Base-by-base conservation (phyloP, 2,797 vertebrate species). In the Mormyrops attenuatus region DNA sequence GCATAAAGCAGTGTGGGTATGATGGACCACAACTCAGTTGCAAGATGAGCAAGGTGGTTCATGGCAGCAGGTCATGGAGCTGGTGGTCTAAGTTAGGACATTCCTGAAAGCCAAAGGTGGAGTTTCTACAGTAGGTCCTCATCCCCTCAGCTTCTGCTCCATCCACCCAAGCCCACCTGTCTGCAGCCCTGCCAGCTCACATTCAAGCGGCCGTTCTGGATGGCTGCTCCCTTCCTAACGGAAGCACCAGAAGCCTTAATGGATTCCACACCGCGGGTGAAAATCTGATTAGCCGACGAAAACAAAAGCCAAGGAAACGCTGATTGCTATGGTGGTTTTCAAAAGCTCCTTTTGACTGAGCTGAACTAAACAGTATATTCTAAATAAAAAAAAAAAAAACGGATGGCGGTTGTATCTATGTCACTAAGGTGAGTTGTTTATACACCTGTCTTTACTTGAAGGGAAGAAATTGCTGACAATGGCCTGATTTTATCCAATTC, bases 281-380 rank as follows among this genome's bases (percentile, higher is more conserved):
- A 92, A 89, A 90, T 93, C 92, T 92, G 90, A 90, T 92, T 87
- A 89, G 53, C 90, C 89, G 91, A 84, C 84, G 50, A 41, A 44
- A 60, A 87, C 38, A 63, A 50, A 77, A 88, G 44, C 41, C 20
- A 26, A 86, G 86, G 85, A 47, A 89, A 50, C 86, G 86, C 90
- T 87, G 85, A 80, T 86, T 87, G 55, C 22, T 22, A 13, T 57
- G 38, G 34, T 15, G 47, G 77, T 47, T 66, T 84, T 82, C 30
- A 44, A 44, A 26, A 15, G 77, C 57, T 63, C 7, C 26, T 47
- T 44, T 34, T 82, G 49, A 66, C 63, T 50, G 15, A 88, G 55
- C 84, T 52, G 49, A 69, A 69, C 63, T 85, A 85, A 34, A 88
- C 41, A 50, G 60, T 26, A 86, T 57, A 73, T 47, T 66, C n/a